Conservation (phyloP, 2,113 vertebrate species). For the Myodes glareolus region DNA sequence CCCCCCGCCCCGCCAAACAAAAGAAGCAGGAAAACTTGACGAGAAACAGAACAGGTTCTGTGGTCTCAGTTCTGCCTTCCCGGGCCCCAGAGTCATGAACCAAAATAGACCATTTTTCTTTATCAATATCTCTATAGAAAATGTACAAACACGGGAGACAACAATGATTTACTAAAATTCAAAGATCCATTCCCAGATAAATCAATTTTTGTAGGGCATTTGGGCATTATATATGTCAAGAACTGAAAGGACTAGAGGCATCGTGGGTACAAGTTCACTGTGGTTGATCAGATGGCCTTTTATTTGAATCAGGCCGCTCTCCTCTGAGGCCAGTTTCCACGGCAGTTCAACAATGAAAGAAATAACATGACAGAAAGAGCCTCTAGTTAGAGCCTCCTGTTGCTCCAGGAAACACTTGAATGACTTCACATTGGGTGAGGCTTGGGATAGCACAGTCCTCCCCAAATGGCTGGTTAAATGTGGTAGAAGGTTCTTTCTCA, state of each 20-base stretch:
- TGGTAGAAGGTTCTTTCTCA: constrained; percentile 1
- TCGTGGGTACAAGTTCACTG: not conserved
- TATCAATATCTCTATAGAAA: not conserved
- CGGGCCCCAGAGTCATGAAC: too few relatives aligned
- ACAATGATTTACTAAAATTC: not conserved
- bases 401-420: not conserved
- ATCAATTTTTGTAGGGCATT: not conserved
- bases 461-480: constrained; percentile 26
- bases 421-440: not conserved
- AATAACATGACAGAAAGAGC: not conserved
- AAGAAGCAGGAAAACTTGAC: not conserved
- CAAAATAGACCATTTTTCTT: not conserved
- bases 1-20: too few relatives aligned
- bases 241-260: not conserved
- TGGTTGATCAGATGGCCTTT: not conserved
- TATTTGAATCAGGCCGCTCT: not conserved
- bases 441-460: not conserved
- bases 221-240: not conserved
- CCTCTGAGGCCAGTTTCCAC: not conserved
- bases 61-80: accelerated
- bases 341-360: not conserved
- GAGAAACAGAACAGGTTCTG: too few relatives aligned
- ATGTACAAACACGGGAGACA: not conserved
- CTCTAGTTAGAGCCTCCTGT: not conserved
- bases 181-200: not conserved